Conservation (phyloP, 2,113 vertebrate genomes). For the Petromus typicus region DNA sequence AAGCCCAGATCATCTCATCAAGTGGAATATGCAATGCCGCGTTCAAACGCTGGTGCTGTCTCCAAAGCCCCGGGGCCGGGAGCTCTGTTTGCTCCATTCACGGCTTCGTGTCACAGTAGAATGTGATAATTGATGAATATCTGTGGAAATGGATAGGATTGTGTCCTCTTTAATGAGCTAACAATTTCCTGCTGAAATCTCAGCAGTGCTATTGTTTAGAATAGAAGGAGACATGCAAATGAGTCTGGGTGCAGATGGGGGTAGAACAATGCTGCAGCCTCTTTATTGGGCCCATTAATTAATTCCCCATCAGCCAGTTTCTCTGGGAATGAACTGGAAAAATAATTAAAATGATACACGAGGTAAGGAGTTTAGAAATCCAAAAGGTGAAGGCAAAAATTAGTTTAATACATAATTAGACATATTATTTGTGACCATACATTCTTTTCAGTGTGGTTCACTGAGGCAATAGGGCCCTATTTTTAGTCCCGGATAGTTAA, state of each 20-base stretch:
- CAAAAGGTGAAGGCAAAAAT: constrained; percentile 84
- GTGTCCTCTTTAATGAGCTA: constrained; percentile 84
- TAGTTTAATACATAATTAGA: constrained; percentile 84
- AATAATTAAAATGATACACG: constrained; percentile 91
- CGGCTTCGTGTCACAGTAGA: constrained; percentile 70
- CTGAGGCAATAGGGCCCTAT: constrained; percentile 36
- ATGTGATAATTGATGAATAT: constrained; percentile 82
- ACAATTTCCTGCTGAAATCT: constrained; percentile 81
- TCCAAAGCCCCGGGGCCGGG: constrained; percentile 52
- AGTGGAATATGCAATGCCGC: not conserved
- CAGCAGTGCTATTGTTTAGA: constrained; percentile 82
- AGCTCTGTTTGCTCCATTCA: constrained; percentile 55
- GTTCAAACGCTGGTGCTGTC: constrained; percentile 15
- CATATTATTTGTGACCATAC: constrained; percentile 82
- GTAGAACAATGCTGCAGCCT: constrained; percentile 84
- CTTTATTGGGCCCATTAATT: constrained; percentile 90
- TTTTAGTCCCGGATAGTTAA: constrained; percentile 71
- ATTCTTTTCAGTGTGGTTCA: constrained; percentile 71
- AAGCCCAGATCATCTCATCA: not conserved
- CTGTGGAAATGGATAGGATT: constrained; percentile 80
- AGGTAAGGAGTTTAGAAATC: constrained; percentile 87
- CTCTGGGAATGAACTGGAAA: constrained; percentile 87
- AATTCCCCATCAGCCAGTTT: constrained; percentile 86
- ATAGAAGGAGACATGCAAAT: constrained; percentile 84
- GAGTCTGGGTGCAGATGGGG: constrained; percentile 80